Conservation (phyloP, 2,797 vertebrate species). For the Thunnus albacares region DNA sequence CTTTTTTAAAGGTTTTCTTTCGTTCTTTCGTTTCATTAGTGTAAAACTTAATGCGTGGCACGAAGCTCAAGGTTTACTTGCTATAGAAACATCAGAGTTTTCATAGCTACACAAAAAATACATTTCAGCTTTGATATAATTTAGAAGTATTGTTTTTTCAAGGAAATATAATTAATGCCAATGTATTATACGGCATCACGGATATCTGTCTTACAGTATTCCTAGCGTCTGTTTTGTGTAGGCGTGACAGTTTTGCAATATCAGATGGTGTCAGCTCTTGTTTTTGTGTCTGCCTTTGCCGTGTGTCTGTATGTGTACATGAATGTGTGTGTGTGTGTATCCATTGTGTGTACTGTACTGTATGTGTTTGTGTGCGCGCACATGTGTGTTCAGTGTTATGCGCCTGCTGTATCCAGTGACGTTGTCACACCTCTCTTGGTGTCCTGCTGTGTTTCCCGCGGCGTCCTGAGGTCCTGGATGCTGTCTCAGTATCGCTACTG, state of each 20-base stretch:
- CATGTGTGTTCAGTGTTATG: constrained; percentile 65
- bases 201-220: constrained; percentile 57
- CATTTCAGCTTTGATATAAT: constrained; percentile 33
- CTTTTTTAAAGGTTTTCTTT: constrained; percentile 5
- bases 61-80: constrained; percentile 1
- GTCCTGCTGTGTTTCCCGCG: constrained; percentile 84
- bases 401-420: constrained; percentile 77
- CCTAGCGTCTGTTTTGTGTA: constrained; percentile 71
- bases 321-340: constrained; percentile 38
- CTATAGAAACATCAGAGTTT: not conserved
- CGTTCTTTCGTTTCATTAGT: not conserved
- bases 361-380: constrained; percentile 29
- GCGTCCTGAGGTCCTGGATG: constrained; percentile 83
- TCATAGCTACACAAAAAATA: not conserved
- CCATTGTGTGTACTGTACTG: constrained; percentile 54
- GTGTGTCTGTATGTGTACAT: constrained; percentile 44
- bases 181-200: constrained; percentile 42
- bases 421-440: constrained; percentile 83
- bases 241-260: constrained; percentile 76
- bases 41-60: not conserved
- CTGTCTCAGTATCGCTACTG: constrained; percentile 80
- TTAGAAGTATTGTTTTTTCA: constrained; percentile 35
- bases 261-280: constrained; percentile 75
- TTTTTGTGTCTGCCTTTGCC: constrained; percentile 66
- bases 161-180: constrained; percentile 60